These are phyloP conservation scores for Chunga burmeisteri DNA, from an alignment of 2,113 vertebrate species.

Conservation along the genomic window DNA sequence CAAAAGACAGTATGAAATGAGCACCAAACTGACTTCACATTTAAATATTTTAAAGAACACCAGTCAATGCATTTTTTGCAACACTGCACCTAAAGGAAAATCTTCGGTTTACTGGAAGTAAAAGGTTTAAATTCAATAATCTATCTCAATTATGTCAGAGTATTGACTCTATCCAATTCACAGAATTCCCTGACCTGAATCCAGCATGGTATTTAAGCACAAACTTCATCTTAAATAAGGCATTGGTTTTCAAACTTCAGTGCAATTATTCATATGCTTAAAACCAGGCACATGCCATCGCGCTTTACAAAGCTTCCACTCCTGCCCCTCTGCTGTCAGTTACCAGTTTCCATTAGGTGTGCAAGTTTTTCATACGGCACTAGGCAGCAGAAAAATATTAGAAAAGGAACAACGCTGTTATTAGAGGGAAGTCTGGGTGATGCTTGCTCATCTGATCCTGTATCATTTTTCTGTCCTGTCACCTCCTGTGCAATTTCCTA, in stretches of 20 bases:
- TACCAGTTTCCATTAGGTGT: background rate
- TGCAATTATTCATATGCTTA: conserved; percentile 20
- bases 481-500: background rate
- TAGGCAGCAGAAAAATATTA: background rate
- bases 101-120: background rate
- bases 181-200: background rate
- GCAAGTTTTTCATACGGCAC: background rate
- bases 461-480: conserved; percentile 14
- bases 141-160: background rate
- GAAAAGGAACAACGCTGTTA: background rate
- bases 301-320: background rate
- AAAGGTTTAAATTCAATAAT: background rate
- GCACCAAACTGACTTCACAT: background rate
- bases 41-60: background rate
- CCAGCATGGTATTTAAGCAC: background rate
- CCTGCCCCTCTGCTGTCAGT: background rate
- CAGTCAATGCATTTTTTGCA: background rate
- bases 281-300: background rate
- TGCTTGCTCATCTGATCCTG: background rate
- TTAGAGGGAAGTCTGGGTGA: background rate
- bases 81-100: background rate
- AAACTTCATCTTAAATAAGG: background rate
- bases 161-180: background rate
- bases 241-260: background rate
- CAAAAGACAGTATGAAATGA: background rate